phyloP scores from a whole-genome alignment of 2,797 vertebrate species.

The Tenualosa ilisha region DNA sequence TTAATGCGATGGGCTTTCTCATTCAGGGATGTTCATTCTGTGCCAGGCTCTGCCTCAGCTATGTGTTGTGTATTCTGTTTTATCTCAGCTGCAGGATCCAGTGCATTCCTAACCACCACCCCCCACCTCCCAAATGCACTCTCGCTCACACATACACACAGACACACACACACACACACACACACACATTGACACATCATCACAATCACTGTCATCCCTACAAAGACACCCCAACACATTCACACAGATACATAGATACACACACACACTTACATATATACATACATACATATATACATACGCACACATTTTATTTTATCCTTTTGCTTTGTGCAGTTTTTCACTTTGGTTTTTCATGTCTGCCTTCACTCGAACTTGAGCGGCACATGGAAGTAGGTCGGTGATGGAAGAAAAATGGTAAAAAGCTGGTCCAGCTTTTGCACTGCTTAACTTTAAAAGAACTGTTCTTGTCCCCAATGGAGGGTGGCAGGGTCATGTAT shows the following conservation, averaged over 20 bases:
- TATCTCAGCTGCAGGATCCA: conserved; percentile 61
- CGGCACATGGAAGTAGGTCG: conserved; percentile 7
- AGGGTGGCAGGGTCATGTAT: not conserved
- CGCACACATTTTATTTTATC: conserved; percentile 33
- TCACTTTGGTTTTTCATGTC: not conserved
- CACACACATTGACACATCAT: not conserved
- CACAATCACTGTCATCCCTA: not conserved
- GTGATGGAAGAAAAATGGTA: not conserved
- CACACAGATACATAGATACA: not conserved
- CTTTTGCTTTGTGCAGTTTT: not conserved
- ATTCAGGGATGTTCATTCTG: conserved; percentile 72
- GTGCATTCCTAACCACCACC: not conserved
- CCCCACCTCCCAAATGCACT: not conserved
- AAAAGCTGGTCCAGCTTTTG: not conserved
- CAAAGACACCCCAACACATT: not conserved
- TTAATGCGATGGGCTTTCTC: conserved; percentile 77
- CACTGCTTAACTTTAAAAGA: not conserved
- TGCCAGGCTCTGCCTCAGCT: conserved; percentile 68
- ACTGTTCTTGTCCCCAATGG: not conserved
- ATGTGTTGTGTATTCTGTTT: conserved; percentile 74
- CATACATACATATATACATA: not conserved
- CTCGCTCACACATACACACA: not conserved
- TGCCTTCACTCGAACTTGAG: not conserved
- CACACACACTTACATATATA: conserved; percentile 26
- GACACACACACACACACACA: not conserved